Conservation (phyloP, 2,113 vertebrate species). For the Heloderma charlesbogerti region DNA sequence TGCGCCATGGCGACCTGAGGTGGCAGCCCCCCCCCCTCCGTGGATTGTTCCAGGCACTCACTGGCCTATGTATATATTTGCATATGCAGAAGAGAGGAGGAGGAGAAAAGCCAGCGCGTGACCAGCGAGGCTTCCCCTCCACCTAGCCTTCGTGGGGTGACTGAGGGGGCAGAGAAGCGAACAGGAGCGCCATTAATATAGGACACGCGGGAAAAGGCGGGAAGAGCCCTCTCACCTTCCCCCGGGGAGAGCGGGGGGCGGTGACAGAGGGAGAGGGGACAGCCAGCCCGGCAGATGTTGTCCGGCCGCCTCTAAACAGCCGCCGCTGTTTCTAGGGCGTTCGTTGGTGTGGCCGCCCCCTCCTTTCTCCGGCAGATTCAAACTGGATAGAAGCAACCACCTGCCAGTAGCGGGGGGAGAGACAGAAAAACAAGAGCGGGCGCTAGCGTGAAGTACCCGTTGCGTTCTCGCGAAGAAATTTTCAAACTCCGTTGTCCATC, state of each 20-base stretch:
- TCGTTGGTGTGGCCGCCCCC: background rate
- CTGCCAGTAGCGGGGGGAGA: rapidly evolving
- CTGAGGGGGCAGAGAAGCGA: background rate
- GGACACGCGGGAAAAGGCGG: background rate
- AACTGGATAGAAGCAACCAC: background rate
- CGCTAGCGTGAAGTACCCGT: background rate
- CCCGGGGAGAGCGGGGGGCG: background rate
- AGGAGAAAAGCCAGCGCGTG: background rate
- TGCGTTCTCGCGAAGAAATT: too few species aligned
- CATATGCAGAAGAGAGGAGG: background rate
- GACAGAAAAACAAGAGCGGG: background rate
- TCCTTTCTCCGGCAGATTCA: background rate
- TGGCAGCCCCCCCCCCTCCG: background rate
- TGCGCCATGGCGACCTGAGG: too few species aligned
- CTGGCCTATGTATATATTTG: background rate
- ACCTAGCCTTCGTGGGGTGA: background rate
- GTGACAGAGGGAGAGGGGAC: background rate
- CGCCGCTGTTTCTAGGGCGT: background rate
- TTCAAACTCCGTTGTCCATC: too few species aligned
- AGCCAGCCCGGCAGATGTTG: background rate
- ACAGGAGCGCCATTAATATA: background rate
- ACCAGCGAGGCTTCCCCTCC: background rate
- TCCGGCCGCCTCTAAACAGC: background rate
- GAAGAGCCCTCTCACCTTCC: background rate
- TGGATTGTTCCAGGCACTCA: background rate